Evolutionary conservation across 1,140 invertebrate species (phyloP).

Genomic region (Alviniconcha marisindica): DNA sequence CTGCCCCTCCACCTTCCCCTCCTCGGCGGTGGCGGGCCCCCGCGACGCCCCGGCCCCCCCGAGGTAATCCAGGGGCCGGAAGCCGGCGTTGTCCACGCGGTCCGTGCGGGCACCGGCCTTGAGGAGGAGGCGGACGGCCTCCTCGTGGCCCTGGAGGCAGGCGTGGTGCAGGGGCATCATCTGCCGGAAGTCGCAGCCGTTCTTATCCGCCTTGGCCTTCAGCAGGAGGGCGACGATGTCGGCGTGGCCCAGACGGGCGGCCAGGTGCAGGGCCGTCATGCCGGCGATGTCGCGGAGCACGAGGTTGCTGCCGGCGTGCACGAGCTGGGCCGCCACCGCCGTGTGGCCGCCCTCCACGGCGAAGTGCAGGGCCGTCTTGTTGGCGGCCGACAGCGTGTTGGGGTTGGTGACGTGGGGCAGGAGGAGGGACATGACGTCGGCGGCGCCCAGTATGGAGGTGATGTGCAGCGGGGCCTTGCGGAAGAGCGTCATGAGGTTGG

Average conservation of each 20-base stretch:
- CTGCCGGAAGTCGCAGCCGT: slow-evolving; percentile 62
- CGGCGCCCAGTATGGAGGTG: slow-evolving; percentile 80
- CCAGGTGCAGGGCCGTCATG: slow-evolving; percentile 65
- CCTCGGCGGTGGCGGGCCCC: no score
- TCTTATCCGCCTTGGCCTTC: slow-evolving; percentile 55
- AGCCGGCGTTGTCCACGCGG: slow-evolving; percentile 55
- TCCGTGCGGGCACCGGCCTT: slow-evolving; percentile 54
- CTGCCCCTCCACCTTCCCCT: no score
- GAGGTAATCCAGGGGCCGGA: slow-evolving; percentile 58
- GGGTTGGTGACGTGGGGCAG: slow-evolving; percentile 86
- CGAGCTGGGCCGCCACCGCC: slow-evolving; percentile 52
- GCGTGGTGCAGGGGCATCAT: slow-evolving; percentile 66
- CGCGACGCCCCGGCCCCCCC: no score
- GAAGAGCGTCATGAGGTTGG: slow-evolving; percentile 90
- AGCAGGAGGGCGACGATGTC: slow-evolving; percentile 56
- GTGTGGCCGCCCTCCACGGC: slow-evolving; percentile 58
- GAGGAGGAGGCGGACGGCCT: slow-evolving; percentile 53
- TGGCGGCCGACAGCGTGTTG: slow-evolving; percentile 72
- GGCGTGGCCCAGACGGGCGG: slow-evolving; percentile 47
- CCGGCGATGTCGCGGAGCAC: slow-evolving; percentile 67
- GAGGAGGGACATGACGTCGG: slow-evolving; percentile 85
- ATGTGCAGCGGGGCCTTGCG: slow-evolving; percentile 76
- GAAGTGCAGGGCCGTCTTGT: slow-evolving; percentile 66
- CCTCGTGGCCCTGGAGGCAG: slow-evolving; percentile 44
- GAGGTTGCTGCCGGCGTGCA: slow-evolving; percentile 64